Conservation (phyloP, 2,113 vertebrate species). For the Eudyptes chrysolophus region DNA sequence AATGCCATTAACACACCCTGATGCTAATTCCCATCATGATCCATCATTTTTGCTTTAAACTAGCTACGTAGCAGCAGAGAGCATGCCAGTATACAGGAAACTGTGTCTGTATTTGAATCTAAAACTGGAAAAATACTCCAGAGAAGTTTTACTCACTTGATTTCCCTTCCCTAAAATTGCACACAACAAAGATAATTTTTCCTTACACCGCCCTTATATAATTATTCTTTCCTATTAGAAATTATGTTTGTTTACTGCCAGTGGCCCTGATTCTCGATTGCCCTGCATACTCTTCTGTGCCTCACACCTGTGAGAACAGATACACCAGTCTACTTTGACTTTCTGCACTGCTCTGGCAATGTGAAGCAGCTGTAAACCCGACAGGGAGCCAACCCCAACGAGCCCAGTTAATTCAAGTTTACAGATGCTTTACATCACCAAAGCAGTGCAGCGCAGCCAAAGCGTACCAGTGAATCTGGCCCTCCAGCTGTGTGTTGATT, state of each 20-base stretch:
- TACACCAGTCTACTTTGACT: neutral
- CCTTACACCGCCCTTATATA: neutral
- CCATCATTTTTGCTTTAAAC: neutral
- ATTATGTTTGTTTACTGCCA: neutral
- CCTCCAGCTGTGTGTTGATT: neutral
- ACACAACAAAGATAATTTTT: neutral
- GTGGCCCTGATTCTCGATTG: neutral
- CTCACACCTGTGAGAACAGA: neutral
- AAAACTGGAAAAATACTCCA: neutral
- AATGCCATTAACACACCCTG: neutral
- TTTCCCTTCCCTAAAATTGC: neutral
- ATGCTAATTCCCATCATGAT: neutral
- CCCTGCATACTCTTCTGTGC: neutral
- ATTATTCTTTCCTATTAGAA: neutral
- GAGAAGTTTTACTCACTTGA: neutral
- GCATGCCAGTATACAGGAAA: neutral
- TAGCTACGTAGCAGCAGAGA: neutral
- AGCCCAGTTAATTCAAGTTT: neutral
- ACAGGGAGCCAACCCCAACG: neutral
- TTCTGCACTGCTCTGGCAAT: neutral
- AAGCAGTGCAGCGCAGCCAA: neutral
- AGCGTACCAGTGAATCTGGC: neutral
- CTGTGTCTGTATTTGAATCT: neutral
- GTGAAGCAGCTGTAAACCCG: neutral
- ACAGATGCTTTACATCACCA: conserved; percentile 1